phyloP scores from a whole-genome alignment of 1,140 invertebrate genomes.

The Trachymyrmex septentrionalis region DNA sequence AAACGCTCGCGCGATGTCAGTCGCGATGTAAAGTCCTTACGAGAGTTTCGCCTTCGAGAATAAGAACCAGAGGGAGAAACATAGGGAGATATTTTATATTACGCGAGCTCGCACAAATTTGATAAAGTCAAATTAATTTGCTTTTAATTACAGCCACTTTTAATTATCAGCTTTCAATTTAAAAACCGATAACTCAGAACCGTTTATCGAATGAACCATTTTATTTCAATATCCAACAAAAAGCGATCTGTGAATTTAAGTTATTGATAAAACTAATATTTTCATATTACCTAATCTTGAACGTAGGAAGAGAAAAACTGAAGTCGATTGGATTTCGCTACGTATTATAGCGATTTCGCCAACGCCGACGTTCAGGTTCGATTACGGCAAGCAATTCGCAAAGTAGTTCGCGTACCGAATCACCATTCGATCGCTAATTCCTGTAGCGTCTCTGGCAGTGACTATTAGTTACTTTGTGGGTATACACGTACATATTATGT shows the following conservation, averaged over 20 bases:
- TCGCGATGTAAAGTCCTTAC: slow-evolving; percentile 6
- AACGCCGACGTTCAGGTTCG: slow-evolving; percentile 11
- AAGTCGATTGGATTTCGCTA: slow-evolving; percentile 10
- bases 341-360: background rate
- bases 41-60: background rate
- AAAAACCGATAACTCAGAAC: background rate
- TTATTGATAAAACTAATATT: slow-evolving; percentile 20
- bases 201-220: background rate
- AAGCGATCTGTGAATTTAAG: background rate
- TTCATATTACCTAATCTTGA: background rate
- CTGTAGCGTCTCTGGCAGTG: slow-evolving; percentile 5
- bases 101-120: background rate
- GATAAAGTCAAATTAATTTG: background rate
- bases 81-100: background rate
- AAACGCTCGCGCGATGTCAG: background rate
- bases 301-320: background rate
- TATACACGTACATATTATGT: background rate
- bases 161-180: background rate
- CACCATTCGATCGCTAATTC: slow-evolving; percentile 50
- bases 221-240: background rate
- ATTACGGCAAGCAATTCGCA: slow-evolving; percentile 10
- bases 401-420: slow-evolving; percentile 22
- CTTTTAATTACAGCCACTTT: background rate
- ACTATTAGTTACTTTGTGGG: background rate
- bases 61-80: background rate